Base-by-base conservation (phyloP, 2,113 vertebrate species). In the Rhagologus leucostigma region DNA sequence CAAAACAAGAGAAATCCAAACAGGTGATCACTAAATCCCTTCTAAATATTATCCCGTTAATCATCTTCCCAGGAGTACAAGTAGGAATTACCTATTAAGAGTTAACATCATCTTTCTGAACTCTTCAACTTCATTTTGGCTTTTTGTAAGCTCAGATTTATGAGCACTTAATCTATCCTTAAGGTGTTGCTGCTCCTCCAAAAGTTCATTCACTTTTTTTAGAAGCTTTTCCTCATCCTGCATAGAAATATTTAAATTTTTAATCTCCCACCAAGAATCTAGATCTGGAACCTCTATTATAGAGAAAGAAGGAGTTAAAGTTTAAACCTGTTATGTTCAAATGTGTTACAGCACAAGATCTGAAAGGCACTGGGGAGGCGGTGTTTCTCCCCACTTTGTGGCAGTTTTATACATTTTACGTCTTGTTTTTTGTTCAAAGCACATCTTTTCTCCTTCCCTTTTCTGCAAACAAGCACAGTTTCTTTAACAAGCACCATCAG, bases 201-300 rank as follows among this genome's bases (percentile, higher is more conserved):
- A 84, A 77, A 94, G 90, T 62, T 98, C 97, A 35, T 99, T 97
- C 65, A 99, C 98, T 1, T 52, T 89, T 35, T 84, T 85, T 68
- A 99, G 95, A 90, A 98, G 96, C 19, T 94, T 94, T 17, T 98
- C 96, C 82, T 99, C 99, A 24, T 98, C 98, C 99, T 99, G 95
- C 41, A 81, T 56, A 46, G 32, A 96, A 96, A 94, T 21, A 84
- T 74, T 80, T 32, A 50, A 11, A 64, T 74, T 85, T 83, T 93
- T 83, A 85, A 76, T 16, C 2, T 55, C 70, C 29, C 39, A 76
- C 6, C 9, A 77, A 47, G 41, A 83, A 71, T 35, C 10, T 67
- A 37, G 10, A 67, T 52, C 59, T 22, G 8, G 7, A 94, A 75
- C 6, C 7, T 82, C 49, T 50, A 37, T 10, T 30, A 71, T 12